Base-by-base conservation (phyloP, 2,797 vertebrate genomes). In the Cygnus olor region DNA sequence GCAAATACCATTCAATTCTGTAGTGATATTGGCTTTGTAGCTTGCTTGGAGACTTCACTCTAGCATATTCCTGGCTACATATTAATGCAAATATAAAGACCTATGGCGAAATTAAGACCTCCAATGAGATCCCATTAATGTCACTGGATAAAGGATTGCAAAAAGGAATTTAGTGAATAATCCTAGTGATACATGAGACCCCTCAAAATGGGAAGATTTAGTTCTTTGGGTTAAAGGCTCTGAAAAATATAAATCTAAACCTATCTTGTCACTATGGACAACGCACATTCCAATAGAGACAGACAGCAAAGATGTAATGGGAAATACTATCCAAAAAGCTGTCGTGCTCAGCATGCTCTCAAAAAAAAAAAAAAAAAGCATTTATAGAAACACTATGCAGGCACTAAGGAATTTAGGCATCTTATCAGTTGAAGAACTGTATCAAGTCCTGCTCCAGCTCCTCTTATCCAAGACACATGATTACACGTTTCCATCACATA, bases 401-500 rank as follows among this genome's bases (percentile, higher is more conserved):
- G 21, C 45, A 76, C 25, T 3, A 0, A 79, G 49, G 30, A 72
- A 80, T 58, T 80, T 30, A 24, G 14, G 16, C 24, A 63, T 40
- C 47, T 56, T 58, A 61, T 8, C 0, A 0, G 15, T 10, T 61
- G 54, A 90, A 90, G 44, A 89, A 65, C 10, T 32, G 38, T 18
- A 63, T 6, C 0, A 4, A 70, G 12, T 56, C 47, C 12, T 81
- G 36, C 24, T 90, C 53, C 32, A 86, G 61, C 60, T 2, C 4
- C 9, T 56, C 27, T 36, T 16, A 88, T 11, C 38, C 64, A 66
- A 66, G 72, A 88, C 25, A 61, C 0, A 0, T 9, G 25, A 63
- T 0, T 0, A 65, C 1, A 1, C 5, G 9, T 20, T 70, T 74
- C 73, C 36, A 91, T 19, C 42, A 19, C 30, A 71, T n/a, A 51